Evolutionary conservation across 1,140 invertebrate species (phyloP).

Genomic region (Amphibalanus amphitrite): DNA sequence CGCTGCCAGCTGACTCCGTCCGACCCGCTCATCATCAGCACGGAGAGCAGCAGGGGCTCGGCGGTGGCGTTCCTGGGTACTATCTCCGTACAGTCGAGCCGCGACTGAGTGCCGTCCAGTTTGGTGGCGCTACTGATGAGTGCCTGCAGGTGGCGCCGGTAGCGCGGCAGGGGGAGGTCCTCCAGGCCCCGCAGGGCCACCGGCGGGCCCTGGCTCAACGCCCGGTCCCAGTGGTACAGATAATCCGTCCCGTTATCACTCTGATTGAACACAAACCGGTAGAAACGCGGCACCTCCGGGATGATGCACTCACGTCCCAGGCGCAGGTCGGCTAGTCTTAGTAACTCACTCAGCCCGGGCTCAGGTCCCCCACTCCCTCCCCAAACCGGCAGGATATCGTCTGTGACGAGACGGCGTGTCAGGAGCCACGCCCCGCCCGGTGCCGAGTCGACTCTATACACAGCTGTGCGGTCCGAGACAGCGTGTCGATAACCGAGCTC

Average conservation of each 20-base stretch:
- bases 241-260: not conserved
- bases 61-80: not conserved
- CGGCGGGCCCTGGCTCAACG: not conserved
- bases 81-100: not conserved
- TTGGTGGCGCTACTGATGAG: not conserved
- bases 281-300: not conserved
- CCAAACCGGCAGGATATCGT: not conserved
- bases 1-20: not conserved
- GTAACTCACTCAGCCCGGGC: not conserved
- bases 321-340: not conserved
- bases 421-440: not conserved
- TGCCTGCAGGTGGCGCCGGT: not conserved
- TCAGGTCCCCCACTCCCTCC: too few species aligned
- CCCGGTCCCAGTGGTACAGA: not conserved
- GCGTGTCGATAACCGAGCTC: not conserved
- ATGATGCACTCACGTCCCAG: not conserved
- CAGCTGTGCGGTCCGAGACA: not conserved
- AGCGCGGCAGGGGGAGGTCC: not conserved
- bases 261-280: not conserved
- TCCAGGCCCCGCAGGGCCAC: not conserved
- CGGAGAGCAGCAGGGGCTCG: not conserved
- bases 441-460: not conserved
- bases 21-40: not conserved
- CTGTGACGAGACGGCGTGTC: not conserved
- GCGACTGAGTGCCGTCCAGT: not conserved